Evolutionary conservation across 2,888 invertebrate genomes (phyloP), one percentile per base, ranked within the genome.

Genomic region (Sabatieria punctata): DNA sequence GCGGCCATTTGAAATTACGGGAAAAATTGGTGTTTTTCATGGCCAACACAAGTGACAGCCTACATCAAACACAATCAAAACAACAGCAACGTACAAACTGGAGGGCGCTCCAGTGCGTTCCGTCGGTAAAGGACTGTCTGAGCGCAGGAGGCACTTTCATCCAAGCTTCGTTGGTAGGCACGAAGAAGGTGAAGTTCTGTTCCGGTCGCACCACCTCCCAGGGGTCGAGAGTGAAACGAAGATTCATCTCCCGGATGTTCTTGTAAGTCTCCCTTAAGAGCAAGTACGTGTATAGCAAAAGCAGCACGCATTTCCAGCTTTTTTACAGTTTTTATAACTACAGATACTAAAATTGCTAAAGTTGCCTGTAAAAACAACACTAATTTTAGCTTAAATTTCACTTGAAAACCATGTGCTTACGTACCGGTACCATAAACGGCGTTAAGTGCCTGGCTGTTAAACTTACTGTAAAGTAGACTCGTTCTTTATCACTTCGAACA

Each of bases 141-240:
- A 64, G 43, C 11, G 56, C 44, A 3, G 58, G 60, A n/a, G 58
- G 45, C 55, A 81, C 78, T 58, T 78, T 77, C 43, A 77, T 73
- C 91, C 91, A 91, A 45, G 86, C 91, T 60, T 78, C 78, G 64
- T 93, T 81, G 30, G 82, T 76, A 0, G 91, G 89, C 11, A 85
- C 86, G 63, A 91, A 88, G 68, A 82, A 85, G 1, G 91, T 91
- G 69, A 79, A 88, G 46, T 80, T 63, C 51, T 62, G 64, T 43
- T 61, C 61, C 6, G 61, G 60, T 8, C 58, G 59, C 23, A 63
- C 40, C 27, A 64, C 62, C 48, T 64, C 61, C 64, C 63, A 66
- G 4, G 63, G 63, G 49, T 64, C 63, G 41, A 65, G 52, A 1
- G 57, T 54, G 50, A 57, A 62, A 11, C 57, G 50, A 25, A 64